Percentiles rank a stretch among this genome's conserved stretches.
These are phyloP conservation scores for Catalaphyllia jardinei DNA, from an alignment of 64 coral and sea anemone species.

Conservation along the genomic window DNA sequence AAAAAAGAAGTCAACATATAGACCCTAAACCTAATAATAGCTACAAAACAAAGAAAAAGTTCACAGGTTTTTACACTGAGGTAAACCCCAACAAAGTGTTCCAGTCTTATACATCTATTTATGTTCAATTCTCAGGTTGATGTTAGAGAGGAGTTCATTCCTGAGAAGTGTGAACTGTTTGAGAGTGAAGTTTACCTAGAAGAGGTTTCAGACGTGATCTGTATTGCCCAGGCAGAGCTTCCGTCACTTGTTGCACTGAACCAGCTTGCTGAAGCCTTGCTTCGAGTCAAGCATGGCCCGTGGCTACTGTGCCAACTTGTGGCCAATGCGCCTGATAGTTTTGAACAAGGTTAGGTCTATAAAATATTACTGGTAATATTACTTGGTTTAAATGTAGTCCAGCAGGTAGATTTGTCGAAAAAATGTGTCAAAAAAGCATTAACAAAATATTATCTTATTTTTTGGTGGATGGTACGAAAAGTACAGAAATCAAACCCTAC, in stretches of 20 bases:
- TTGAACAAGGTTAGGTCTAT: constrained; percentile 77
- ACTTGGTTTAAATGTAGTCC: neutral
- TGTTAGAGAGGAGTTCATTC: constrained; percentile 80
- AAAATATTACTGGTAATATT: too few species aligned
- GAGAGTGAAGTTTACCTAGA: constrained; percentile 95
- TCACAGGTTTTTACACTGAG: too few species aligned
- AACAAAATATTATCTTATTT: too few species aligned
- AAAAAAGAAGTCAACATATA: too few species aligned
- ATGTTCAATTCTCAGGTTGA: constrained; percentile 56
- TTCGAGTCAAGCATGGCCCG: constrained; percentile 90
- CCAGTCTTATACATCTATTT: too few species aligned
- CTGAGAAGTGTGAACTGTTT: constrained; percentile 96
- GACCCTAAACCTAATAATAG: too few species aligned
- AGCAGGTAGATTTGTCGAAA: too few species aligned
- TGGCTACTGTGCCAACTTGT: constrained; percentile 91
- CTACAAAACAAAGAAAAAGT: too few species aligned
- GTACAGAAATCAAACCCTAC: neutral
- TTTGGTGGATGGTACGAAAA: too few species aligned
- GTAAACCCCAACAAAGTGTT: too few species aligned
- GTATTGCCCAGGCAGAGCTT: constrained; percentile 93
- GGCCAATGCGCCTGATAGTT: constrained; percentile 91
- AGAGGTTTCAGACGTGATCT: constrained; percentile 94
- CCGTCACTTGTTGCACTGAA: constrained; percentile 76
- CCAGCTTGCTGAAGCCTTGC: constrained; percentile 81
- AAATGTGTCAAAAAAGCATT: too few species aligned